Evolutionary conservation across 1,140 invertebrate genomes (phyloP).

Genomic region (Mizuhopecten yessoensis): DNA sequence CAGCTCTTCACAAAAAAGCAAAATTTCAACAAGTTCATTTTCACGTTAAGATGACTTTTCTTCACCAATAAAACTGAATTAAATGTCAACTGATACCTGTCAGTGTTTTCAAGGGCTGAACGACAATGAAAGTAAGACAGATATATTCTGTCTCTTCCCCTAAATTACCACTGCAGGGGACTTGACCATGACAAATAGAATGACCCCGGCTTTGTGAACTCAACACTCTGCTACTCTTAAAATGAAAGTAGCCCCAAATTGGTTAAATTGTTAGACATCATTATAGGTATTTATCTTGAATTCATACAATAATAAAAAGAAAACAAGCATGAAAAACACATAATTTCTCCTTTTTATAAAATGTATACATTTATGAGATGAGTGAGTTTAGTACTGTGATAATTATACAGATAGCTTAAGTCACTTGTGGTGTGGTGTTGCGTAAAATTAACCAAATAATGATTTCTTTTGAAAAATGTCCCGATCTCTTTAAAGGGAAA

Average conservation of each 20-base stretch:
- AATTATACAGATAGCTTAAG: slow-evolving; percentile 25
- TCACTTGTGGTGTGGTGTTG: slow-evolving; percentile 10
- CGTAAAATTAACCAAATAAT: background rate
- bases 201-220: slow-evolving; percentile 30
- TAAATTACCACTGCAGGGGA: background rate
- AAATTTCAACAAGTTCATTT: slow-evolving; percentile 40
- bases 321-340: slow-evolving; percentile 18
- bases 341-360: background rate
- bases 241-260: slow-evolving; percentile 15
- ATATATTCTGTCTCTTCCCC: background rate
- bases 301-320: slow-evolving; percentile 19
- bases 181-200: slow-evolving; percentile 27
- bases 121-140: slow-evolving; percentile 33
- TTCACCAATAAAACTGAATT: slow-evolving; percentile 7
- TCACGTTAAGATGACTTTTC: background rate
- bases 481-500: slow-evolving; percentile 26
- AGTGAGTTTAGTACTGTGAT: background rate
- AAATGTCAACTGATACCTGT: background rate
- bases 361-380: background rate
- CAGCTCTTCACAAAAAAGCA: background rate
- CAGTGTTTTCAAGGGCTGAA: background rate
- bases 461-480: background rate
- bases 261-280: slow-evolving; percentile 32
- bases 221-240: slow-evolving; percentile 3
- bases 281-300: slow-evolving; percentile 18